Percentiles rank a stretch among this genome's conserved stretches.
Conservation (phyloP, 2,888 invertebrate species). For the Marronus borbonicus region DNA sequence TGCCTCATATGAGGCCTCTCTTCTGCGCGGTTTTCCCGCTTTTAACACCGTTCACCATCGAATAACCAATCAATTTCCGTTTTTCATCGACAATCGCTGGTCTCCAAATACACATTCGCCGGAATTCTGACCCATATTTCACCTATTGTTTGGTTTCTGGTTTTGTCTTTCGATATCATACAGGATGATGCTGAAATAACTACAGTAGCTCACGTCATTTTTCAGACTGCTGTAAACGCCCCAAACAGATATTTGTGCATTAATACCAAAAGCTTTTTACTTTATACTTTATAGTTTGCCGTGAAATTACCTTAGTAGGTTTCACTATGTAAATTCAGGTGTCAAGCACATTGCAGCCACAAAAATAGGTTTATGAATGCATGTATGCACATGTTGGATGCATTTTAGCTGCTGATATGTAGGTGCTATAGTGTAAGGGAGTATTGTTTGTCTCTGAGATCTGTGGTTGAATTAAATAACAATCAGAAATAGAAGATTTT, state of each 20-base stretch:
- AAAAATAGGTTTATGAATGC: not conserved
- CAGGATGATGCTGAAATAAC: too few relatives aligned
- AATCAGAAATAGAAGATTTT: too few relatives aligned
- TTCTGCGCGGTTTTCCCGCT: not conserved
- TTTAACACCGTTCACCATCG: conserved; percentile 9
- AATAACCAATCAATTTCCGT: not conserved
- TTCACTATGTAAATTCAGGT: conserved; percentile 13
- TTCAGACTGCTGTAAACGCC: not conserved
- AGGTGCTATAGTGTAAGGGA: not conserved
- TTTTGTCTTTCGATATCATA: too few relatives aligned
- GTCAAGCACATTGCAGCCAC: conserved; percentile 6
- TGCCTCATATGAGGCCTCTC: conserved; percentile 17
- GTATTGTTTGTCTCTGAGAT: too few relatives aligned
- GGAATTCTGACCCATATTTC: too few relatives aligned
- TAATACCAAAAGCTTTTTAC: conserved; percentile 1
- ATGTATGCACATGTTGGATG: not conserved
- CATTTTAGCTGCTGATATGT: not conserved
- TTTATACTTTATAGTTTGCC: not conserved
- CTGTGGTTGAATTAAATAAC: too few relatives aligned
- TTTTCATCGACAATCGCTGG: not conserved
- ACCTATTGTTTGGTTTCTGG: too few relatives aligned
- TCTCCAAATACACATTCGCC: too few relatives aligned
- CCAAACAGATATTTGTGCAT: not conserved
- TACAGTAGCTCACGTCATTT: not conserved
- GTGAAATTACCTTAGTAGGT: not conserved